Evolutionary conservation across 2,797 vertebrate species (phyloP).

Genomic region (Sebastes glaucus): DNA sequence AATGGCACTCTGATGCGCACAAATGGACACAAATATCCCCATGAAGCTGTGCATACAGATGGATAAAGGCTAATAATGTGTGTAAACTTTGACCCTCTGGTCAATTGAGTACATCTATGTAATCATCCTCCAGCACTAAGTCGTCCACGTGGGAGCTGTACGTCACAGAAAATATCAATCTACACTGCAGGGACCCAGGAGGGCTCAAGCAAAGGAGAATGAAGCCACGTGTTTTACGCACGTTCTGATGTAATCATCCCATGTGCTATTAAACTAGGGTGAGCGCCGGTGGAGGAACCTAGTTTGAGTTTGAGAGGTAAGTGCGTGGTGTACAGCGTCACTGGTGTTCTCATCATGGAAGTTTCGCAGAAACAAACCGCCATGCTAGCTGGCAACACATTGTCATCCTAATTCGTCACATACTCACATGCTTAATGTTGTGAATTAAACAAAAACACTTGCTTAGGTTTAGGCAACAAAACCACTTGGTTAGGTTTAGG

Average conservation of each 20-base stretch:
- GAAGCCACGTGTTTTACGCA: slow-evolving; percentile 33
- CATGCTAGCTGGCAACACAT: too few relatives aligned
- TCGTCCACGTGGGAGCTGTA: background rate
- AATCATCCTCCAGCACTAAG: slow-evolving; percentile 9
- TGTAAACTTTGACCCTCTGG: slow-evolving; percentile 17
- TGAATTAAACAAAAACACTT: too few relatives aligned
- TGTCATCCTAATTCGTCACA: too few relatives aligned
- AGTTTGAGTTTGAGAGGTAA: slow-evolving; percentile 33
- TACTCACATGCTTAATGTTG: too few relatives aligned
- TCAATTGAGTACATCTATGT: slow-evolving; percentile 16
- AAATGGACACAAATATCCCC: slow-evolving; percentile 30
- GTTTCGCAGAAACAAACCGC: slow-evolving; percentile 6
- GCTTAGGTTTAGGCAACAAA: too few relatives aligned
- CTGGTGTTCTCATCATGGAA: slow-evolving; percentile 22
- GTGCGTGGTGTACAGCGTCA: slow-evolving; percentile 2
- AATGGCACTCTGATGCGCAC: slow-evolving; percentile 39
- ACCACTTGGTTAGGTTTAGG: too few relatives aligned
- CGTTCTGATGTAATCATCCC: slow-evolving; percentile 55
- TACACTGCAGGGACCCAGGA: slow-evolving; percentile 16
- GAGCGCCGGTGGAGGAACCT: slow-evolving; percentile 29
- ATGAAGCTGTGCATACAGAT: background rate
- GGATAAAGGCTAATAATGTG: slow-evolving; percentile 27
- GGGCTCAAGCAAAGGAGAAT: slow-evolving; percentile 13
- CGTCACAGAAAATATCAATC: slow-evolving; percentile 34
- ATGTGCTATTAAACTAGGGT: slow-evolving; percentile 50